A percentile compares a stretch with the other conserved stretches of the same genome.
phyloP scores from a whole-genome alignment of 2,113 vertebrate genomes.

The Catharus minimus region DNA sequence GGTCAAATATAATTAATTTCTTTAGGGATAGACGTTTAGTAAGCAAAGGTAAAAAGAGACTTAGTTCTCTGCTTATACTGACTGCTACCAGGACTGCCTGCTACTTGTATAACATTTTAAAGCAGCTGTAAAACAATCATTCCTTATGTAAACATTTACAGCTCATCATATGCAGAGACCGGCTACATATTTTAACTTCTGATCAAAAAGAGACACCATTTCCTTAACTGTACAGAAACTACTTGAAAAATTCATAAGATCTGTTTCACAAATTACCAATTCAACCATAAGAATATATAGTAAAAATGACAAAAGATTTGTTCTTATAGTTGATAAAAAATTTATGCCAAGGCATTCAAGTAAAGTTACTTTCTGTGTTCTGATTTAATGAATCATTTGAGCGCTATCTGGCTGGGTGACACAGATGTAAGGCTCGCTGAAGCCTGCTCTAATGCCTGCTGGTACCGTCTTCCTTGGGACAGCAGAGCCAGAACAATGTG shows the following conservation, averaged over 20 bases:
- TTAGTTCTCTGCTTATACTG: neutral
- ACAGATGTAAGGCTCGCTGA: slow-evolving; percentile 86
- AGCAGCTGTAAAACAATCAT: slow-evolving; percentile 9
- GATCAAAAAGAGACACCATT: slow-evolving; percentile 56
- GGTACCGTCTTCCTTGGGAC: slow-evolving; percentile 75
- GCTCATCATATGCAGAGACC: neutral
- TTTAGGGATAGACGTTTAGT: neutral
- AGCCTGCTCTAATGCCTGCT: slow-evolving; percentile 90
- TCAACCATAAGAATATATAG: slow-evolving; percentile 78
- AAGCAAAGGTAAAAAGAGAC: neutral
- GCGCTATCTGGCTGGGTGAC: slow-evolving; percentile 81
- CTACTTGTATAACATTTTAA: neutral
- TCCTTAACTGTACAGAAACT: slow-evolving; percentile 74
- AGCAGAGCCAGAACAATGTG: slow-evolving; percentile 84
- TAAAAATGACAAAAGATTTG: slow-evolving; percentile 96
- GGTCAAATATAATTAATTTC: neutral
- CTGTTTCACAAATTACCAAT: slow-evolving; percentile 91
- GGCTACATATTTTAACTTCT: slow-evolving; percentile 50
- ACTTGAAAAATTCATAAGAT: slow-evolving; percentile 95
- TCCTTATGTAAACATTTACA: slow-evolving; percentile 28
- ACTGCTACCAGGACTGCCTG: neutral
- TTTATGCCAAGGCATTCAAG: slow-evolving; percentile 94
- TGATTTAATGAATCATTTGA: slow-evolving; percentile 99
- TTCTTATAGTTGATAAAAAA: slow-evolving; percentile 95
- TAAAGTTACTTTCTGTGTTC: slow-evolving; percentile 99